Conservation (phyloP, 2,888 invertebrate species). For the Anthrax anthrax region DNA sequence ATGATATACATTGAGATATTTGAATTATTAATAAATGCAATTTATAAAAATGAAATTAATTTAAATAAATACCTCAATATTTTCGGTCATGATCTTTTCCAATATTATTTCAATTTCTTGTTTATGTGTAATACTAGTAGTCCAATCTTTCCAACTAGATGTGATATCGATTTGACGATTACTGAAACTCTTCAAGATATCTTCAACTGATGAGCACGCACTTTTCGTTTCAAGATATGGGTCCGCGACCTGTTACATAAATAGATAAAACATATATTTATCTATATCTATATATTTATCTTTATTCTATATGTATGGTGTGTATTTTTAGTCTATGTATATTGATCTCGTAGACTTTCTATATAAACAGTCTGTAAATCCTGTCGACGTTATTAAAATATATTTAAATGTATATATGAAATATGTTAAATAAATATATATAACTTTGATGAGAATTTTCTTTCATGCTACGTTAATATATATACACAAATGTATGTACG, state of each 20-base stretch:
- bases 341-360: too few species aligned
- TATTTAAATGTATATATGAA: too few species aligned
- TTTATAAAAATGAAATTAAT: background rate
- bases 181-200: slow-evolving; percentile 50
- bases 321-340: too few species aligned
- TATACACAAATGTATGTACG: too few species aligned
- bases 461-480: too few species aligned
- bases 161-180: slow-evolving; percentile 49
- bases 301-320: too few species aligned
- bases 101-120: slow-evolving; percentile 37
- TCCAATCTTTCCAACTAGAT: slow-evolving; percentile 57
- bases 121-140: slow-evolving; percentile 46
- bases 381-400: too few species aligned
- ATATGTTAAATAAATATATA: too few species aligned
- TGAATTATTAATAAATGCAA: slow-evolving; percentile 29
- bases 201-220: slow-evolving; percentile 51
- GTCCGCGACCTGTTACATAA: slow-evolving; percentile 43
- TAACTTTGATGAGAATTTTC: too few species aligned
- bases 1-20: too few species aligned
- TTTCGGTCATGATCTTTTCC: slow-evolving; percentile 46
- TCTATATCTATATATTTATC: too few species aligned
- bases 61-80: slow-evolving; percentile 43
- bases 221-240: slow-evolving; percentile 53
- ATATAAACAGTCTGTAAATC: too few species aligned
- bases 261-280: slow-evolving; percentile 18